Evolutionary conservation across 2,113 vertebrate species (phyloP).

Genomic region (Bagarius yarrelli): DNA sequence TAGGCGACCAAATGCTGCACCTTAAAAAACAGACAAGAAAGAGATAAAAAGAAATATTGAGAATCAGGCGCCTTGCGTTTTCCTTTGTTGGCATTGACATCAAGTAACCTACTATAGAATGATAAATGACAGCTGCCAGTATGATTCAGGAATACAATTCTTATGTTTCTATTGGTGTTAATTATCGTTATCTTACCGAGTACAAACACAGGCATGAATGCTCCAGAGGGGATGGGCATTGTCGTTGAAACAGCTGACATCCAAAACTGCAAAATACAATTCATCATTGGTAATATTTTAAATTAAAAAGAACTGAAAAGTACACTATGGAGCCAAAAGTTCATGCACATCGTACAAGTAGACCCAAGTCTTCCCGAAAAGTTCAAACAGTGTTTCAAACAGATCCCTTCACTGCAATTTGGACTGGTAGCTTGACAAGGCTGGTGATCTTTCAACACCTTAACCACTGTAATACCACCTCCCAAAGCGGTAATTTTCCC

Average conservation of each 20-base stretch:
- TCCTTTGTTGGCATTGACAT: background rate
- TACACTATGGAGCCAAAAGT: no score
- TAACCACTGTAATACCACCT: no score
- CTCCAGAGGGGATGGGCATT: conserved; percentile 93
- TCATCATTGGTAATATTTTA: background rate
- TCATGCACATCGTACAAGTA: no score
- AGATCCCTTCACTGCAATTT: no score
- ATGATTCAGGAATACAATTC: background rate
- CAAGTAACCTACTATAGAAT: background rate
- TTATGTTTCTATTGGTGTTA: background rate
- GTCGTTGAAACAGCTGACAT: conserved; percentile 93
- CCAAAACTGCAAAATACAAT: conserved; percentile 78
- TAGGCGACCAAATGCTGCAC: conserved; percentile 87
- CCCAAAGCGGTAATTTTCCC: no score
- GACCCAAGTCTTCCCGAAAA: no score
- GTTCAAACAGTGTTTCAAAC: no score
- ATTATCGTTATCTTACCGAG: conserved; percentile 69
- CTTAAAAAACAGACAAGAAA: conserved; percentile 59
- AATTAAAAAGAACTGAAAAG: background rate
- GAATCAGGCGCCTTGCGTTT: background rate
- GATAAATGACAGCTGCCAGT: background rate
- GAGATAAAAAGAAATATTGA: background rate
- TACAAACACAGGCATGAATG: conserved; percentile 96
- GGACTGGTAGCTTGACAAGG: no score
- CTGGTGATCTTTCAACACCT: no score